Conservation (phyloP, 2,888 invertebrate species). For the Drosophila infuscata region DNA sequence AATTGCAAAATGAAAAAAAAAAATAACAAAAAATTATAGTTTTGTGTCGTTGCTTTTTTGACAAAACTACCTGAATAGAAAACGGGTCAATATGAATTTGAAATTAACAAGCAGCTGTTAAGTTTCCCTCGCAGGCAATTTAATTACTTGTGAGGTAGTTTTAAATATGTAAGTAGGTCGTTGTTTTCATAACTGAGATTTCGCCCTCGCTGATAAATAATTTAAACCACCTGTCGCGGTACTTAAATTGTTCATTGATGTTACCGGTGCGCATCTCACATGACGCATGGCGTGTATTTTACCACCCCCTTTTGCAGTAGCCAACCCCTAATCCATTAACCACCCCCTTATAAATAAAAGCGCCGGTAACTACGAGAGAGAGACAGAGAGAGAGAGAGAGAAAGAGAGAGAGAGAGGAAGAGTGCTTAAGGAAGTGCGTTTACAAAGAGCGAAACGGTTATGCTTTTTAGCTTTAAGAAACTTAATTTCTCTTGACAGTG, state of each 20-base stretch:
- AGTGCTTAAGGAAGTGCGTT: conserved; percentile 1
- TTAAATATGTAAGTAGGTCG: conserved; percentile 25
- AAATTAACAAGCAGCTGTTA: conserved; percentile 64
- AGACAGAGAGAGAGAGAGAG: neutral
- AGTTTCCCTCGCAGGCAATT: conserved; percentile 32
- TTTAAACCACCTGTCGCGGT: conserved; percentile 49
- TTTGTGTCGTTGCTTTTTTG: neutral
- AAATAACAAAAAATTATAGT: neutral
- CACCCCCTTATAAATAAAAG: conserved; percentile 30
- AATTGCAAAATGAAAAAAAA: neutral
- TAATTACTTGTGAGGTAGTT: conserved; percentile 7
- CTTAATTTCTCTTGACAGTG: neutral
- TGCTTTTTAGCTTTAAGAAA: conserved; percentile 5
- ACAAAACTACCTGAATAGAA: neutral
- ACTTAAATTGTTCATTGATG: neutral
- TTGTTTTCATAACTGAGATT: neutral
- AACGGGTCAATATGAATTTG: conserved; percentile 35
- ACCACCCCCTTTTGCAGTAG: conserved; percentile 6
- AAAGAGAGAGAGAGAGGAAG: neutral
- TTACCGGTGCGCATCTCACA: conserved; percentile 5
- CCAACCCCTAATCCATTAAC: conserved; percentile 9
- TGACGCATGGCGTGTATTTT: conserved; percentile 2
- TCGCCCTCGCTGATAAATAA: conserved; percentile 3
- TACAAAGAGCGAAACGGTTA: conserved; percentile 43
- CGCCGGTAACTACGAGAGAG: neutral